phyloP scores from a whole-genome alignment of 2,888 invertebrate species.

The Ectemnius continuus region DNA sequence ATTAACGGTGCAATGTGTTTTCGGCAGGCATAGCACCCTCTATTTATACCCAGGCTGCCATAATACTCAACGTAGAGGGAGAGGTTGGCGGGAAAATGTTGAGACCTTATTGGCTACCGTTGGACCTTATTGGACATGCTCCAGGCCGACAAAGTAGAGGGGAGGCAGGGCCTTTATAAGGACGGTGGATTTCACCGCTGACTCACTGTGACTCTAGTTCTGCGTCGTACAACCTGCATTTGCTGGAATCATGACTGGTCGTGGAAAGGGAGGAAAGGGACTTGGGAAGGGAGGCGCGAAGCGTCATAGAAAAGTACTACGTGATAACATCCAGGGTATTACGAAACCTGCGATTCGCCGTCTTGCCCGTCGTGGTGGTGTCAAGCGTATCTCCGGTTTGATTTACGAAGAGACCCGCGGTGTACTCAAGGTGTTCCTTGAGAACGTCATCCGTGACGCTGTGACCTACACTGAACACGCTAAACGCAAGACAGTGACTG shows the following conservation, averaged over 20 bases:
- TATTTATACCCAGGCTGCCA: not conserved
- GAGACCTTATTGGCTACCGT: not conserved
- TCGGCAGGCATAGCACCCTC: not conserved
- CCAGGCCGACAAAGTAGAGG: no score
- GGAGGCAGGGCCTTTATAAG: no score
- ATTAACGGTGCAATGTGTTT: not conserved
- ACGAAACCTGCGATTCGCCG: slow-evolving; percentile 88
- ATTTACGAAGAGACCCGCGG: slow-evolving; percentile 80
- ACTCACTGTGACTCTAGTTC: not conserved
- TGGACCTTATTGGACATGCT: not conserved
- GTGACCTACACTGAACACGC: slow-evolving; percentile 93
- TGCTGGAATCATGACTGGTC: slow-evolving; percentile 80
- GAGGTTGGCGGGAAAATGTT: not conserved
- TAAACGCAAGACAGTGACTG: slow-evolving; percentile 92
- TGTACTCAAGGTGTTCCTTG: slow-evolving; percentile 86
- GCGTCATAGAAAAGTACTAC: slow-evolving; percentile 85
- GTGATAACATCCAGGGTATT: slow-evolving; percentile 85
- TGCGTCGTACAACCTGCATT: not conserved
- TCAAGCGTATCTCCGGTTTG: slow-evolving; percentile 82
- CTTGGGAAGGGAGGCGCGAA: slow-evolving; percentile 82
- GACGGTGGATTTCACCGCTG: no score
- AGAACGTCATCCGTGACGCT: slow-evolving; percentile 90
- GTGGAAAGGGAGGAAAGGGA: slow-evolving; percentile 84
- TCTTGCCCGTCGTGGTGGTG: slow-evolving; percentile 80
- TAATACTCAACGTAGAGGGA: not conserved